Evolutionary conservation across 2,113 vertebrate species (phyloP), one percentile per base, ranked within the genome.

Genomic region (Condylura cristata): DNA sequence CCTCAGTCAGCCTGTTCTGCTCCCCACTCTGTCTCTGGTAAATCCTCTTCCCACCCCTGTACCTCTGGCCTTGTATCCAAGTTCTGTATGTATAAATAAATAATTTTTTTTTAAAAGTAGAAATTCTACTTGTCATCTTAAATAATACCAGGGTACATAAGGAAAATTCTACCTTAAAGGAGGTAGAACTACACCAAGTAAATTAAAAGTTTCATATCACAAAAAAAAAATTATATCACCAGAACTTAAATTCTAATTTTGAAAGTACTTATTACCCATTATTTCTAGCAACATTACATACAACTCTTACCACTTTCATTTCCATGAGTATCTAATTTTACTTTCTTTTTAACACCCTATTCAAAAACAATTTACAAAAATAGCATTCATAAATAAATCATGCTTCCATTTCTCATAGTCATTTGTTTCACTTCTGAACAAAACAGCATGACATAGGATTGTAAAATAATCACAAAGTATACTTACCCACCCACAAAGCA

Each of bases 401-500:
- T 65, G 92, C 5, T 92, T 53, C 16, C 24, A 89, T 48, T 84
- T 91, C 18, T 81, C 51, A 86, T 17, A 24, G 34, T 58, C 41
- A 86, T 70, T 84, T 88, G 14, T 89, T 78, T 92, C 53, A 14
- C 92, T 88, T 81, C 68, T 93, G 30, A 96, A 95, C 7, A 96
- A 82, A 20, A 96, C 37, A 63, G 92, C 10, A 63, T 85, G 32
- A 80, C 97, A 94, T 5, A 74, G 72, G 53, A 32, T 79, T 14
- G 9, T 14, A 85, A 95, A 96, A 92, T 39, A 71, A 71, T 88
- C 65, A 58, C 26, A 82, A 56, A 44, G 28, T 86, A 93, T 97
- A 98, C 99, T 99, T 98, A 99, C 99, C 99, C 99, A 98, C 98
- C 98, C 98, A 99, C 98, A 98, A 99, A 99, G 98, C 99, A 99